Conservation (phyloP, 2,888 invertebrate genomes). For the Aporophyla nigra region DNA sequence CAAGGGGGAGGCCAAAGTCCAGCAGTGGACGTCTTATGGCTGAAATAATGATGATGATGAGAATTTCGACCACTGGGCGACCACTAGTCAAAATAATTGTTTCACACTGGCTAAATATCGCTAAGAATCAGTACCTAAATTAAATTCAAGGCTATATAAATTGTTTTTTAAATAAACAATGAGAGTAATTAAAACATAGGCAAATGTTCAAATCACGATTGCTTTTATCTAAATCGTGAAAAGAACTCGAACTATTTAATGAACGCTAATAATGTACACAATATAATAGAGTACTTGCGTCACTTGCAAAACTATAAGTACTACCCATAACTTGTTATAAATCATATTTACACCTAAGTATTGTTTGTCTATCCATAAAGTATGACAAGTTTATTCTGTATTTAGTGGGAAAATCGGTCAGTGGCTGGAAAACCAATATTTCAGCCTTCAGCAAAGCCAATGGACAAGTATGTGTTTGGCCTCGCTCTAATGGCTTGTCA, state of each 20-base stretch:
- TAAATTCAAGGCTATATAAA: background rate
- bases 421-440: conserved; percentile 58
- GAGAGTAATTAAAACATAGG: background rate
- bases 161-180: background rate
- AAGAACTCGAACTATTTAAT: conserved; percentile 9
- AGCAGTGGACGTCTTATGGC: too few relatives aligned
- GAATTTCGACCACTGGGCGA: too few relatives aligned
- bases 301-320: conserved; percentile 21
- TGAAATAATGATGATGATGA: too few relatives aligned
- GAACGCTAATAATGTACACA: background rate
- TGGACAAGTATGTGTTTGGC: conserved; percentile 67
- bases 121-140: background rate
- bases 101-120: background rate
- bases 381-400: conserved; percentile 37
- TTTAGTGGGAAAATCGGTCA: conserved; percentile 57
- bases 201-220: background rate
- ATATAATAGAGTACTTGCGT: background rate
- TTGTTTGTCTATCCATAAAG: conserved; percentile 46
- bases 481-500: conserved; percentile 86
- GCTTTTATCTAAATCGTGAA: background rate
- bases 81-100: background rate
- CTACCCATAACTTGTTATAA: conserved; percentile 20
- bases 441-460: conserved; percentile 55
- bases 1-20: too few relatives aligned
- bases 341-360: conserved; percentile 33